phyloP scores from a whole-genome alignment of 1,140 invertebrate genomes.

The Orius insidiosus region DNA sequence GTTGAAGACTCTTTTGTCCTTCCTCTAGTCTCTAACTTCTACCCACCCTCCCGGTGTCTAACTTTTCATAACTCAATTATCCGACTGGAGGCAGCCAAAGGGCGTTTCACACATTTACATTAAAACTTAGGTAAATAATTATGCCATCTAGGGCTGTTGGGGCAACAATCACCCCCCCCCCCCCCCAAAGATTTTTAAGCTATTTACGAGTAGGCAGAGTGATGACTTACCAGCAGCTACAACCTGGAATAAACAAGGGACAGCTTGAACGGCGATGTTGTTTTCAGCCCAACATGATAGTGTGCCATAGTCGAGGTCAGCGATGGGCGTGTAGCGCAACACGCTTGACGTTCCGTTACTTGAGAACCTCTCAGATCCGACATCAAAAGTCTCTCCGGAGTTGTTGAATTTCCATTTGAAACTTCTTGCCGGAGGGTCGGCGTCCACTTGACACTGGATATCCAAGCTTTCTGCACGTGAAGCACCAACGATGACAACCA shows the following conservation, averaged over 20 bases:
- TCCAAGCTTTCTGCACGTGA: conserved; percentile 64
- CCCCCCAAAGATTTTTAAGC: too few relatives aligned
- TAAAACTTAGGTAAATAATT: too few relatives aligned
- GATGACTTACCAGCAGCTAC: conserved; percentile 50
- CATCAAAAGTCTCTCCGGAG: conserved; percentile 63
- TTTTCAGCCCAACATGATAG: conserved; percentile 63
- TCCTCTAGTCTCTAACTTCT: too few relatives aligned
- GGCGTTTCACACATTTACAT: too few relatives aligned
- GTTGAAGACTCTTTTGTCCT: too few relatives aligned
- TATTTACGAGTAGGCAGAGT: too few relatives aligned
- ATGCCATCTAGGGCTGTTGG: too few relatives aligned
- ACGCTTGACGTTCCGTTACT: conserved; percentile 30
- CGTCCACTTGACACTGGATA: conserved; percentile 69
- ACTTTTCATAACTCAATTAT: too few relatives aligned
- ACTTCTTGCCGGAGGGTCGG: conserved; percentile 62
- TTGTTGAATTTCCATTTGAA: conserved; percentile 88
- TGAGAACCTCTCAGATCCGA: conserved; percentile 47
- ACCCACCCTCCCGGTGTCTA: too few relatives aligned
- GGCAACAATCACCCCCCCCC: too few relatives aligned
- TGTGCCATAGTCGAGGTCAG: conserved; percentile 50
- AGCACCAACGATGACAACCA: conserved; percentile 60
- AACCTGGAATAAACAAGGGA: conserved; percentile 64
- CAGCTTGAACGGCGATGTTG: conserved; percentile 49
- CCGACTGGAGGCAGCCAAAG: too few relatives aligned
- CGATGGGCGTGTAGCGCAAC: conserved; percentile 32